Percentiles rank a stretch among this genome's conserved stretches.
Conservation (phyloP, 92 coral and sea anemone species). For the Hydrozoanthus gracilis region DNA sequence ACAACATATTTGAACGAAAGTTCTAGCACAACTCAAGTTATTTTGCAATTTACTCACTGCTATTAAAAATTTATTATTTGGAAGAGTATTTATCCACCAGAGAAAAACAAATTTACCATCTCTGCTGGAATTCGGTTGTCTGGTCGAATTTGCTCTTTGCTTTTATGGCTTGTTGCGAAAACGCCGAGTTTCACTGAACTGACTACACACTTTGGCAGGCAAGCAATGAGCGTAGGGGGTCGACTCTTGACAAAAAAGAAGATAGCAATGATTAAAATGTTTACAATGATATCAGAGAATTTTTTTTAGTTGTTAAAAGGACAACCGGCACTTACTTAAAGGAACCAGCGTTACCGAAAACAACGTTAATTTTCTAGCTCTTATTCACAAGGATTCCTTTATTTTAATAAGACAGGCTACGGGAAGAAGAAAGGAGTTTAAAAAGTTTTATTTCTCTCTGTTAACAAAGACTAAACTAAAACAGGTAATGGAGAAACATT, state of each 20-base stretch:
- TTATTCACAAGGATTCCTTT: not conserved
- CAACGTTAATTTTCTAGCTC: no score
- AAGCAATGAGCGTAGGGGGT: no score
- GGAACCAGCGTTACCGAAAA: no score
- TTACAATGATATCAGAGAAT: no score
- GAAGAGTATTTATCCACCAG: constrained; percentile 13
- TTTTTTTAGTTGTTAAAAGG: no score
- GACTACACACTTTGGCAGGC: no score
- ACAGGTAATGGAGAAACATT: not conserved
- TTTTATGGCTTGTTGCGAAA: not conserved
- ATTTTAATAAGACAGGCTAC: not conserved
- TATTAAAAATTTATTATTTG: constrained; percentile 34
- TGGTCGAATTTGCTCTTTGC: not conserved
- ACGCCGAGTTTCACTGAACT: not conserved
- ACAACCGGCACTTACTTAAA: no score
- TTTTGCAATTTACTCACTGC: not conserved
- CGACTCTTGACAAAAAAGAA: no score
- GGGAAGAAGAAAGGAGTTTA: not conserved
- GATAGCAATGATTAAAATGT: no score
- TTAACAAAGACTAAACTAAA: not conserved
- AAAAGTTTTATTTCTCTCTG: not conserved
- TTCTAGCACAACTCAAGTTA: not conserved
- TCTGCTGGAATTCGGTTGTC: not conserved
- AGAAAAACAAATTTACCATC: constrained; percentile 5
- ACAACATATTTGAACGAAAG: not conserved